Percentiles rank a stretch among this genome's conserved stretches.
Evolutionary conservation across 2,888 invertebrate species (phyloP).

Genomic region (Drosophila anomalipes): DNA sequence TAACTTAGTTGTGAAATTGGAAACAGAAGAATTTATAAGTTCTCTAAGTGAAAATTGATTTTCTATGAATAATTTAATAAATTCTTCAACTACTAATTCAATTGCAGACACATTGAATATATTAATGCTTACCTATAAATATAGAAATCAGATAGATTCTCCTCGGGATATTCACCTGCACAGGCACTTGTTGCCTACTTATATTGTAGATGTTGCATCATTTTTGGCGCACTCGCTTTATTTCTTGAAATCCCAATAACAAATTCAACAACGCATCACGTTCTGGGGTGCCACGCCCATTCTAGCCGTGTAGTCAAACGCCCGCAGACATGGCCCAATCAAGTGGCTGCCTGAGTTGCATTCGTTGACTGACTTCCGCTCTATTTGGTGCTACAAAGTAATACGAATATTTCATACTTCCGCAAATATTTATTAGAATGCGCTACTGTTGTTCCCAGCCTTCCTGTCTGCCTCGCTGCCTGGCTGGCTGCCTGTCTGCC

Average conservation of each 20-base stretch:
- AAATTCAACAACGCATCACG: constrained; percentile 22
- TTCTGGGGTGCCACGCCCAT: constrained; percentile 31
- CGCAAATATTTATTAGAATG: constrained; percentile 71
- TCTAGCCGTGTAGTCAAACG: constrained; percentile 3
- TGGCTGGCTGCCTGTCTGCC: not conserved
- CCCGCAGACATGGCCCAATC: constrained; percentile 60
- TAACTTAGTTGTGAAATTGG: not conserved
- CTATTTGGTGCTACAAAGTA: constrained; percentile 78
- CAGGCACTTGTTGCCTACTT: not conserved
- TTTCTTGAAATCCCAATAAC: constrained; percentile 15
- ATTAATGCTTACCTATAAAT: not conserved
- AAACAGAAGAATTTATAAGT: not conserved
- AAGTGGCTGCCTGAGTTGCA: constrained; percentile 57
- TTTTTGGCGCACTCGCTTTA: not conserved
- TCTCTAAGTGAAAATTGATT: not conserved
- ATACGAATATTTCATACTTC: constrained; percentile 80
- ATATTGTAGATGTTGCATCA: constrained; percentile 5
- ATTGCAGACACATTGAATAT: not conserved
- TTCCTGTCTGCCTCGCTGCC: not conserved
- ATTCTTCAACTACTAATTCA: not conserved
- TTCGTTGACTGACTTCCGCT: constrained; percentile 78
- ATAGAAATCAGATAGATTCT: not conserved
- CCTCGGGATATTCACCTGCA: not conserved
- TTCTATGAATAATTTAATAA: not conserved
- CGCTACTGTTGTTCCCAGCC: constrained; percentile 24